Evolutionary conservation across 2,888 invertebrate species (phyloP).

Genomic region (Stegana nigrithorax): DNA sequence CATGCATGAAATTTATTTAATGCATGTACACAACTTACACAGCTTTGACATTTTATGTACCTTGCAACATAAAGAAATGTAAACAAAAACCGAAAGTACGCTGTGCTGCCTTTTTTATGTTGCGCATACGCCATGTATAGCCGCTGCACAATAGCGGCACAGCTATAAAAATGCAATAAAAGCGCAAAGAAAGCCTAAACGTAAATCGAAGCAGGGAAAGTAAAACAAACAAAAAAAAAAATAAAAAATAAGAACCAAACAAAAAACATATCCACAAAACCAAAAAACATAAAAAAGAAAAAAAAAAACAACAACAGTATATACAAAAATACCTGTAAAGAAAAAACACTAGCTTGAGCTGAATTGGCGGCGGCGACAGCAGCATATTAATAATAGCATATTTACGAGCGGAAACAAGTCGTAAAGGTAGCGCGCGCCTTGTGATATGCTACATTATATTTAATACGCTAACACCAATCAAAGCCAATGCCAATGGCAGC

Average conservation of each 20-base stretch:
- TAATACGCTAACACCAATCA: background rate
- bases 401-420: background rate
- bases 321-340: too few relatives aligned
- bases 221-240: background rate
- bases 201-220: background rate
- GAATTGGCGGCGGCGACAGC: background rate
- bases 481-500: too few relatives aligned
- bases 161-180: conserved; percentile 8
- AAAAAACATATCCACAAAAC: background rate
- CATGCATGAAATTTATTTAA: background rate
- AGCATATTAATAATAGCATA: background rate
- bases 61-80: background rate
- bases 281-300: background rate
- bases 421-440: background rate
- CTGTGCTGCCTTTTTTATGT: background rate
- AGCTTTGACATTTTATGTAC: background rate
- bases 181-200: background rate
- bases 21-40: background rate
- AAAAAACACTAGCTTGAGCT: background rate
- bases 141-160: background rate
- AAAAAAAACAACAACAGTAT: too few relatives aligned
- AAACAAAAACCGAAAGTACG: background rate
- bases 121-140: background rate
- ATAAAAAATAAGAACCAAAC: background rate
- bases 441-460: background rate